phyloP scores from a whole-genome alignment of 2,797 vertebrate genomes.

The Danionella dracula region DNA sequence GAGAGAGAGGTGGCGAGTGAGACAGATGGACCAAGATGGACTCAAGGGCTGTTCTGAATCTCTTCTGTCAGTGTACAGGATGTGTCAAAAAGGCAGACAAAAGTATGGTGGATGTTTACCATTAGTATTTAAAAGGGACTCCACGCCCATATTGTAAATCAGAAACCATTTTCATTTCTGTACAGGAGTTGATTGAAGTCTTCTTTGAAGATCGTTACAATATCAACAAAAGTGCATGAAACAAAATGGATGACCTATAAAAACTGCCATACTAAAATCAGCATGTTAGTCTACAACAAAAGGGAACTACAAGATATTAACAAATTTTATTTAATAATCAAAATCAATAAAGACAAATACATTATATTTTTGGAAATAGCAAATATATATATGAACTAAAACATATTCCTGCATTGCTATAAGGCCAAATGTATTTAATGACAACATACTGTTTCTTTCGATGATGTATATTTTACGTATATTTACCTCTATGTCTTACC shows the following conservation, averaged over 20 bases:
- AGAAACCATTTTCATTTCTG: conserved; percentile 28
- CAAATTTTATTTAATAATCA: conserved; percentile 75
- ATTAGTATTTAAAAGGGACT: conserved; percentile 18
- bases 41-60: conserved; percentile 56
- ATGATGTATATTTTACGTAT: conserved; percentile 30
- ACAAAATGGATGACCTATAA: conserved; percentile 70
- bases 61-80: conserved; percentile 49
- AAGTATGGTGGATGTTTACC: conserved; percentile 35
- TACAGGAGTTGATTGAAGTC: conserved; percentile 41
- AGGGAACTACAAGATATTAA: conserved; percentile 74
- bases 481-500: conserved; percentile 14
- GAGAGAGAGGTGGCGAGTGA: conserved; percentile 30
- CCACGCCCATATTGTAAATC: conserved; percentile 16
- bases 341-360: conserved; percentile 68
- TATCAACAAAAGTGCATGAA: conserved; percentile 73
- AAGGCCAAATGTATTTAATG: conserved; percentile 69
- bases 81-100: conserved; percentile 45
- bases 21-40: conserved; percentile 13
- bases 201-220: conserved; percentile 51
- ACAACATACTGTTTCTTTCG: conserved; percentile 16
- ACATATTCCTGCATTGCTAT: conserved; percentile 77
- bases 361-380: conserved; percentile 84
- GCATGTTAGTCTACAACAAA: conserved; percentile 71
- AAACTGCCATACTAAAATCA: conserved; percentile 83
- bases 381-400: conserved; percentile 64